Conservation (phyloP, 1,140 invertebrate genomes). For the Mylabris phalerata region DNA sequence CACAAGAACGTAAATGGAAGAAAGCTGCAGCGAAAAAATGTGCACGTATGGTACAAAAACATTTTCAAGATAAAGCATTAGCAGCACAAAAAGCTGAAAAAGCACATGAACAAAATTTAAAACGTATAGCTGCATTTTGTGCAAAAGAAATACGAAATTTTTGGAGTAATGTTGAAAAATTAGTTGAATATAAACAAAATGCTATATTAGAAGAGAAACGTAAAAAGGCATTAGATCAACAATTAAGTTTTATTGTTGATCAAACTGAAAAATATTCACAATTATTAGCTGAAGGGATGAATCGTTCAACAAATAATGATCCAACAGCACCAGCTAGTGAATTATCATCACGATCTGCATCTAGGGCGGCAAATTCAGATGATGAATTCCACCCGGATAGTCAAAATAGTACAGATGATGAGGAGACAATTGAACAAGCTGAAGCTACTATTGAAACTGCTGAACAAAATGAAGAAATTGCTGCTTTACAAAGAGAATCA, state of each 20-base stretch:
- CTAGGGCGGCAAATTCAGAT: conserved; percentile 45
- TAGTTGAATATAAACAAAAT: conserved; percentile 93
- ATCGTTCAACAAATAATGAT: conserved; percentile 47
- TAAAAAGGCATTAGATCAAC: conserved; percentile 93
- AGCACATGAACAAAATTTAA: conserved; percentile 79
- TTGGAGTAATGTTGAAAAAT: conserved; percentile 95
- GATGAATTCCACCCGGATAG: conserved; percentile 74
- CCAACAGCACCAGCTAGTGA: conserved; percentile 17
- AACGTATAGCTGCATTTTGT: conserved; percentile 80
- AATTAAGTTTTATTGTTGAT: conserved; percentile 97
- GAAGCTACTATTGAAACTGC: conserved; percentile 55
- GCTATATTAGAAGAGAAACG: conserved; percentile 88
- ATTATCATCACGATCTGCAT: conserved; percentile 43
- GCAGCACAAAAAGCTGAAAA: conserved; percentile 86
- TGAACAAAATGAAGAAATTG: conserved; percentile 73
- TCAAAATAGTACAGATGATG: conserved; percentile 80
- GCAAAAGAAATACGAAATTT: conserved; percentile 93
- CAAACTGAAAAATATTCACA: conserved; percentile 97
- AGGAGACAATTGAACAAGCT: conserved; percentile 93
- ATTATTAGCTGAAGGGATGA: conserved; percentile 77
- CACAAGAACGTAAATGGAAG: conserved; percentile 96
- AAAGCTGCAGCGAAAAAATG: conserved; percentile 91
- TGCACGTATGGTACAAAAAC: conserved; percentile 87
- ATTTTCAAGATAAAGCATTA: conserved; percentile 90
- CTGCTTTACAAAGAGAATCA: conserved; percentile 81